phyloP scores from a whole-genome alignment of 2,797 vertebrate species.

The Salmo trutta region DNA sequence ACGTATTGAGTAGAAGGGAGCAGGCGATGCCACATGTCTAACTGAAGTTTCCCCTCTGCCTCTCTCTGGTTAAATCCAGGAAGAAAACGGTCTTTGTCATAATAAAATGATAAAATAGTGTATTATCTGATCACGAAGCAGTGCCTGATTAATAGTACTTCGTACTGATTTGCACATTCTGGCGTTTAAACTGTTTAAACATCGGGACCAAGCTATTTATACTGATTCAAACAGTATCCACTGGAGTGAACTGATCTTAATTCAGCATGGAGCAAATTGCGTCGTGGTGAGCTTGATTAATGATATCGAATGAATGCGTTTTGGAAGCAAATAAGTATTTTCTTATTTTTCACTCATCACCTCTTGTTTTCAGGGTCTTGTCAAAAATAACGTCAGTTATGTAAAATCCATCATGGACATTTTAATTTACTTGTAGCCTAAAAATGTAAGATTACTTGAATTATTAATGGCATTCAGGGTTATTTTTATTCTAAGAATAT shows the following conservation, averaged over 20 bases:
- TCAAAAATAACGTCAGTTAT: constrained; percentile 32
- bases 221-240: constrained; percentile 38
- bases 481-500: too few species aligned
- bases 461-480: too few species aligned
- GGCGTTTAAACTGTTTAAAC: constrained; percentile 52
- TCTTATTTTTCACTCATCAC: constrained; percentile 41
- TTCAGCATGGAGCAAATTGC: constrained; percentile 18
- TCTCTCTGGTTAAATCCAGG: constrained; percentile 21
- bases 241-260: constrained; percentile 10
- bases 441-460: background rate
- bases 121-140: constrained; percentile 28
- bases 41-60: constrained; percentile 16
- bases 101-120: constrained; percentile 53
- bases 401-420: background rate
- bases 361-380: constrained; percentile 34
- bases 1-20: background rate
- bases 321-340: constrained; percentile 34
- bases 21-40: constrained; percentile 3
- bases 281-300: constrained; percentile 38
- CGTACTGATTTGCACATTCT: constrained; percentile 50
- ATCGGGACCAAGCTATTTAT: constrained; percentile 51
- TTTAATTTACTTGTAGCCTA: background rate
- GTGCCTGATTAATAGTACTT: constrained; percentile 53
- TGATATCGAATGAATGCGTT: constrained; percentile 24
- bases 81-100: constrained; percentile 40